Evolutionary conservation across 2,888 invertebrate species (phyloP).

Genomic region (Campoplex nolae): DNA sequence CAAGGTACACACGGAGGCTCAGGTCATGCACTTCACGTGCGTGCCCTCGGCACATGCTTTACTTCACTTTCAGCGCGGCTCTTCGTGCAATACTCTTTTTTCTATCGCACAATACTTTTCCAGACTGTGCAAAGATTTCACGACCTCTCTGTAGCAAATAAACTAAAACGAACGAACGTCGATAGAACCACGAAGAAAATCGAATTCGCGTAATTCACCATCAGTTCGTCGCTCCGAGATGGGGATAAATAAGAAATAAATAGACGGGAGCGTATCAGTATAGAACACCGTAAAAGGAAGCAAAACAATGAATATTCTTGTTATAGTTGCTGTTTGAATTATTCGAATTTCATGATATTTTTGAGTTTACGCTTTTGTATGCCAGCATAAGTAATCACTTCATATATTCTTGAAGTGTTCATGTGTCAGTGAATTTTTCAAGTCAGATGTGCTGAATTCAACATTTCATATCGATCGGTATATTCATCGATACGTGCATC

Average conservation of each 20-base stretch:
- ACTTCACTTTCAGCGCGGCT: constrained; percentile 71
- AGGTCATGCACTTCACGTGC: constrained; percentile 73
- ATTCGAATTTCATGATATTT: not conserved
- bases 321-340: not conserved
- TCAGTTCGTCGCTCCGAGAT: constrained; percentile 26
- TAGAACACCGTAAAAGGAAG: constrained; percentile 36
- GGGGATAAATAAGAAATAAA: constrained; percentile 46
- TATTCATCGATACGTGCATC: not conserved
- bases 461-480: too few species aligned
- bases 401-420: too few species aligned
- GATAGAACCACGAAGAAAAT: constrained; percentile 49
- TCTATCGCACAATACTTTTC: constrained; percentile 43
- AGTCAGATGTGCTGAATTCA: too few species aligned
- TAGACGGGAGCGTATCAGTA: constrained; percentile 13
- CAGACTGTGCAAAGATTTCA: constrained; percentile 47
- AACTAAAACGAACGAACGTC: constrained; percentile 25
- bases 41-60: constrained; percentile 71
- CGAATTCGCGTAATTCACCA: constrained; percentile 61
- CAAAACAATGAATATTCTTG: not conserved
- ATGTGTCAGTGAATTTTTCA: too few species aligned
- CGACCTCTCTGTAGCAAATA: constrained; percentile 13
- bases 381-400: too few species aligned
- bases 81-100: constrained; percentile 55
- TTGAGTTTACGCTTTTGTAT: too few species aligned
- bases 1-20: constrained; percentile 65